These are phyloP conservation scores for Tachina lurida DNA, from an alignment of 2,888 invertebrate species.

Conservation along the genomic window DNA sequence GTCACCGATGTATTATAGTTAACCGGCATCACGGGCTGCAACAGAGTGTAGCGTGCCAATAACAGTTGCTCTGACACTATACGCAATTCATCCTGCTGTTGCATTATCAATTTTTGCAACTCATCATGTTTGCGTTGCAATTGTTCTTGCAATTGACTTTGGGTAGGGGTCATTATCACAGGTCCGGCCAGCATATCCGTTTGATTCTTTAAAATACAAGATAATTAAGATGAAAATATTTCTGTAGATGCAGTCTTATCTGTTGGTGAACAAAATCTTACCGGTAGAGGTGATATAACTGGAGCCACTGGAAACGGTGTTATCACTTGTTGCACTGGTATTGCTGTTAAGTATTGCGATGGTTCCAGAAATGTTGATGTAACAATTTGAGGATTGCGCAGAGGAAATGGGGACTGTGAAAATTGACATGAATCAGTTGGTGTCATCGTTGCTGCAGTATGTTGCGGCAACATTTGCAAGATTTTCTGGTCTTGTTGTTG, in stretches of 20 bases:
- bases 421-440: slow-evolving; percentile 81
- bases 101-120: slow-evolving; percentile 91
- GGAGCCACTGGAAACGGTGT: slow-evolving; percentile 84
- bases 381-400: slow-evolving; percentile 80
- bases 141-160: slow-evolving; percentile 88
- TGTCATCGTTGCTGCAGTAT: slow-evolving; percentile 74
- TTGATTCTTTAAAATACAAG: slow-evolving; percentile 71
- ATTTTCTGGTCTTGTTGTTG: slow-evolving; percentile 73
- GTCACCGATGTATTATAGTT: slow-evolving; percentile 72
- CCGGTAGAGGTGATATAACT: slow-evolving; percentile 79
- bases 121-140: slow-evolving; percentile 92
- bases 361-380: slow-evolving; percentile 83
- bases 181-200: slow-evolving; percentile 78
- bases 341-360: slow-evolving; percentile 85
- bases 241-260: slow-evolving; percentile 52
- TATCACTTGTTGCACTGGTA: slow-evolving; percentile 85
- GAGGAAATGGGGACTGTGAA: slow-evolving; percentile 84
- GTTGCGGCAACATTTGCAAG: slow-evolving; percentile 75
- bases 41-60: slow-evolving; percentile 90
- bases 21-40: slow-evolving; percentile 82
- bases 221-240: slow-evolving; percentile 40
- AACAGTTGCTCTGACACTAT: slow-evolving; percentile 93
- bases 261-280: slow-evolving; percentile 63
- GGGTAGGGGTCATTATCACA: slow-evolving; percentile 85
- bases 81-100: slow-evolving; percentile 93